Conservation (phyloP, 2,113 vertebrate species). For the Cnemophilus loriae region DNA sequence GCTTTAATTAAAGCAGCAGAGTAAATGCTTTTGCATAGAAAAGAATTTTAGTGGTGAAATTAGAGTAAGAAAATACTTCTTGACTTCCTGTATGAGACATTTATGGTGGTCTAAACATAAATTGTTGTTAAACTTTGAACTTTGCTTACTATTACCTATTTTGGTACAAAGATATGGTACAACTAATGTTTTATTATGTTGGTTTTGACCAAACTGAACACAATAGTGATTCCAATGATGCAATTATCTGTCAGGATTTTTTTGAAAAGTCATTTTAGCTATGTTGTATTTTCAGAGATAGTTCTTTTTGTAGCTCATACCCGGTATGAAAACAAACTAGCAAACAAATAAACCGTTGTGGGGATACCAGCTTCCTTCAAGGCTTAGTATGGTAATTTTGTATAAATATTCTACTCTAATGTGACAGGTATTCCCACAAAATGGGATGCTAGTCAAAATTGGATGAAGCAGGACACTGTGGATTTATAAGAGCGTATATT, state of each 20-base stretch:
- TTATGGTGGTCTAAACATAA: neutral
- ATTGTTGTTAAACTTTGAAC: neutral
- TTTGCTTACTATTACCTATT: neutral
- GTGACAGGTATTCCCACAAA: neutral
- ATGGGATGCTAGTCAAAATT: neutral
- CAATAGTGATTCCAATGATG: neutral
- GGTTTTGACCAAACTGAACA: neutral
- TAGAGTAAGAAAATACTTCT: neutral
- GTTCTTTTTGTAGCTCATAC: neutral
- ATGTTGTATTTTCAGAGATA: neutral
- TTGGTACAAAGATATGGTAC: neutral
- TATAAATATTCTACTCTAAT: neutral
- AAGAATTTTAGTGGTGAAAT: neutral
- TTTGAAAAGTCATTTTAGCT: neutral
- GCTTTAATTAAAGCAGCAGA: neutral
- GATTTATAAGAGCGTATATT: rapidly evolving
- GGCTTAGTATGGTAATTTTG: neutral
- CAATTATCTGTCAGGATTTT: neutral
- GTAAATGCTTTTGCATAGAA: neutral
- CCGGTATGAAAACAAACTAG: neutral
- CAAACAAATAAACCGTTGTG: neutral
- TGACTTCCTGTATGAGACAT: neutral
- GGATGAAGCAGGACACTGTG: neutral
- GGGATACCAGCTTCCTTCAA: neutral
- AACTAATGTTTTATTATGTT: neutral